Conservation (phyloP, 2,113 vertebrate genomes). For the Clarias batrachus region DNA sequence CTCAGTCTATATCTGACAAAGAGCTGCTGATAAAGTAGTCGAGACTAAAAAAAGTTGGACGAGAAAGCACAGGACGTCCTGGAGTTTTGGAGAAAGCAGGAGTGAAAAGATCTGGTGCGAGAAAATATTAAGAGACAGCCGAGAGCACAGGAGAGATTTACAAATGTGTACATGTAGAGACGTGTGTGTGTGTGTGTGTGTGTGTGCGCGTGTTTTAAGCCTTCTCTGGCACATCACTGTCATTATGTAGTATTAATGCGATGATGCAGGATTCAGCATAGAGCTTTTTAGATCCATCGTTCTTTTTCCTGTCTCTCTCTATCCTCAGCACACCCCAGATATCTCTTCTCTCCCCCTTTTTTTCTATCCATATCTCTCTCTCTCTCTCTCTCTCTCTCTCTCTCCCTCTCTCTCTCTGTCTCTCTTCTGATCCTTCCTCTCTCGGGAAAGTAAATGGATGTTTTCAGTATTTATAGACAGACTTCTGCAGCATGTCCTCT, state of each 20-base stretch:
- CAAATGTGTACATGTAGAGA: background rate
- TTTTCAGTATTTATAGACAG: slow-evolving; percentile 51
- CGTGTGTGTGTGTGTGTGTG: slow-evolving; percentile 14
- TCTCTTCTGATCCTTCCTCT: background rate
- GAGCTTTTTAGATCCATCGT: background rate
- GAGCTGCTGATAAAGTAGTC: background rate
- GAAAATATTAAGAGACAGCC: background rate
- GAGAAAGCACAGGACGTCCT: background rate
- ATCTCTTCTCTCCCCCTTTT: background rate
- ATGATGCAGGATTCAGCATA: slow-evolving; percentile 22
- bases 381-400: background rate
- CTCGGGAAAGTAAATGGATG: slow-evolving; percentile 44
- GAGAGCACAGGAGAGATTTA: background rate
- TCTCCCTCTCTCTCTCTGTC: background rate
- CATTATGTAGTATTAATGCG: slow-evolving; percentile 52
- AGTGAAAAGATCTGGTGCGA: background rate
- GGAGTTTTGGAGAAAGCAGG: background rate
- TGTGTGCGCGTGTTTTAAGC: background rate
- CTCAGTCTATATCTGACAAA: background rate
- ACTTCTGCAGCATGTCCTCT: slow-evolving; percentile 42
- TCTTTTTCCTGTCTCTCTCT: background rate
- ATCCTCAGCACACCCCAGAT: background rate
- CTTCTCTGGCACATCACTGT: slow-evolving; percentile 1
- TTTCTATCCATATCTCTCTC: background rate
- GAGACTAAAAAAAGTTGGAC: background rate